Conservation (phyloP, 2,113 vertebrate genomes). For the Equus quagga region DNA sequence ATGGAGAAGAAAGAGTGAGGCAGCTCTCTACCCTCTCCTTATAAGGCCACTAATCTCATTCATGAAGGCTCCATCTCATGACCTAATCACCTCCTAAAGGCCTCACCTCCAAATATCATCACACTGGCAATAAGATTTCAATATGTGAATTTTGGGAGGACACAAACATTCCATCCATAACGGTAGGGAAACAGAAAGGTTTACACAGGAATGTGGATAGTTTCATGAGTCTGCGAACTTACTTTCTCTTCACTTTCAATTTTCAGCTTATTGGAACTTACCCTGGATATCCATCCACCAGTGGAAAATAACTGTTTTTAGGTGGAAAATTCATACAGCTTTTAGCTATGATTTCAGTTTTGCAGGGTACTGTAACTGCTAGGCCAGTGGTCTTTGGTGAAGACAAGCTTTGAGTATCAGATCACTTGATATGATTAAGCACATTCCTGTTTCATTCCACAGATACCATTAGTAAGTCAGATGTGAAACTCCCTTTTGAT, state of each 20-base stretch:
- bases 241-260: not conserved
- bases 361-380: not conserved
- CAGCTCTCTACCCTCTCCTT: not conserved
- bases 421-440: constrained; percentile 10
- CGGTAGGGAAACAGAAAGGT: not conserved
- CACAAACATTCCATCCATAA: not conserved
- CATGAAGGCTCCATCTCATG: not conserved
- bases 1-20: not conserved
- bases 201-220: not conserved
- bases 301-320: not conserved
- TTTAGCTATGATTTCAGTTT: constrained; percentile 21
- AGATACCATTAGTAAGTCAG: constrained; percentile 29
- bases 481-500: not conserved
- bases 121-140: not conserved
- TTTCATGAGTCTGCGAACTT: not conserved
- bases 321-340: not conserved
- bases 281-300: not conserved
- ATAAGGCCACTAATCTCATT: not conserved
- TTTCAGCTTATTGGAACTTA: not conserved
- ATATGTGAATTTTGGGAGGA: not conserved
- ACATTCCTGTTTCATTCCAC: constrained; percentile 57
- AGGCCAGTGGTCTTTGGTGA: not conserved
- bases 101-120: not conserved
- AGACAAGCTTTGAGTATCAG: not conserved
- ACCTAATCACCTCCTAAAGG: not conserved